Evolutionary conservation across 1,140 invertebrate genomes (phyloP), one percentile per base, ranked within the genome.

Genomic region (Venustaconcha ellipsiformis): DNA sequence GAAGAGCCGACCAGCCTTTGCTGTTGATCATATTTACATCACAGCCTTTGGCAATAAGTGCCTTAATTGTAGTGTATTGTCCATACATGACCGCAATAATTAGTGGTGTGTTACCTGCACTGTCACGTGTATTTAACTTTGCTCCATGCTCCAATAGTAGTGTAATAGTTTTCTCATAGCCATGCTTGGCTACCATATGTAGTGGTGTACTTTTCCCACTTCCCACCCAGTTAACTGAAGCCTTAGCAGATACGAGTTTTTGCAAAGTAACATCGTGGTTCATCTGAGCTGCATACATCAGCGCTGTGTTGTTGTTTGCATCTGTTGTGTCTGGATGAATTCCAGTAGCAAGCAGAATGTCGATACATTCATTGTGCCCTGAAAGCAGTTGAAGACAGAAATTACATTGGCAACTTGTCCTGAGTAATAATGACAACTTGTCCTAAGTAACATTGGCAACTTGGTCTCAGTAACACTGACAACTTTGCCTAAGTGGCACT

Each of bases 91-190:
- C 71, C 14, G 76, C 79, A 18, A 81, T 71, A 64, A 86, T 83
- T 20, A 87, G 73, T 17, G 85, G 81, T 12, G 79, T 79, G 56
- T 79, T 79, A 57, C 75, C 78, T 20, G 77, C 73, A 37, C 26
- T 59, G 55, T 79, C 78, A 20, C 76, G 95, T 84, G 96, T 95
- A 83, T 94, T 93, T 0, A 96, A 95, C 92, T 96, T 95, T 1
- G 96, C 96, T 26, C 95, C 96, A 80, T 95, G 94, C 85, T 95
- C 93, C 4, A 97, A 88, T 57, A 98, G 90, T 72, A 94, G 93
- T 70, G 94, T 90, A 0, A 97, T 96, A 83, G 96, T 96, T 69
- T 95, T 94, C 78, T 95, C 94, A 86, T 98, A 95, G 0, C 96
- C 96, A 89, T 97, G 96, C 83, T 97, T 97, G 0, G 81, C 71